These are phyloP conservation scores for Agonopterix alstromeriana DNA, from an alignment of 2,888 invertebrate genomes.

Conservation along the genomic window DNA sequence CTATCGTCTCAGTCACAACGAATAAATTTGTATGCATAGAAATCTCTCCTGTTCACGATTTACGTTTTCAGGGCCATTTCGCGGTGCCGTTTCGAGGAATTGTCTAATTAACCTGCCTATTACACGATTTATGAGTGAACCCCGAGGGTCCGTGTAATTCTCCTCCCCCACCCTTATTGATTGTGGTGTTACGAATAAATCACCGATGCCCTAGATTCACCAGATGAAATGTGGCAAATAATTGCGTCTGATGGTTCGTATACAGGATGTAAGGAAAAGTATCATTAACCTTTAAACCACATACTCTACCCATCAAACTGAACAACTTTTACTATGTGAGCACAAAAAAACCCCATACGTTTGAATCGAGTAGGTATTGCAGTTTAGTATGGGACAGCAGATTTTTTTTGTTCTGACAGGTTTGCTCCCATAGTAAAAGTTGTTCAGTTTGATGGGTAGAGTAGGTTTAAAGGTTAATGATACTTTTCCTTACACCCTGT, in stretches of 20 bases:
- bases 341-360: too few relatives aligned
- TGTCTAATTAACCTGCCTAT: slow-evolving; percentile 70
- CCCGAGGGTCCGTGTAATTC: slow-evolving; percentile 45
- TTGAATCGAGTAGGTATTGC: too few relatives aligned
- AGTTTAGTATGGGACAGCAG: too few relatives aligned
- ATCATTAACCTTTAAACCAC: too few relatives aligned
- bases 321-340: too few relatives aligned
- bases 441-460: too few relatives aligned
- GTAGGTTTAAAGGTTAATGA: too few relatives aligned
- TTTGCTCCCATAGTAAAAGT: too few relatives aligned
- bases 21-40: slow-evolving; percentile 42
- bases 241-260: slow-evolving; percentile 14
- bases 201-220: slow-evolving; percentile 30
- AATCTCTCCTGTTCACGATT: slow-evolving; percentile 37
- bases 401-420: too few relatives aligned
- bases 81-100: slow-evolving; percentile 51
- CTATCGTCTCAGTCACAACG: slow-evolving; percentile 11
- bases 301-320: too few relatives aligned
- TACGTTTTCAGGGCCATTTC: slow-evolving; percentile 33
- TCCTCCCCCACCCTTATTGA: slow-evolving; percentile 43
- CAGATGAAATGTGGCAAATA: slow-evolving; percentile 24
- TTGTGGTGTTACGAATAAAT: slow-evolving; percentile 46
- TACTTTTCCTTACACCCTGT: too few relatives aligned
- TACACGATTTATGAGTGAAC: slow-evolving; percentile 49
- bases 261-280: too few relatives aligned